Evolutionary conservation across 92 coral and sea anemone genomes (phyloP), one percentile per base, ranked within the genome.

Genomic region (Pocillopora grandis): DNA sequence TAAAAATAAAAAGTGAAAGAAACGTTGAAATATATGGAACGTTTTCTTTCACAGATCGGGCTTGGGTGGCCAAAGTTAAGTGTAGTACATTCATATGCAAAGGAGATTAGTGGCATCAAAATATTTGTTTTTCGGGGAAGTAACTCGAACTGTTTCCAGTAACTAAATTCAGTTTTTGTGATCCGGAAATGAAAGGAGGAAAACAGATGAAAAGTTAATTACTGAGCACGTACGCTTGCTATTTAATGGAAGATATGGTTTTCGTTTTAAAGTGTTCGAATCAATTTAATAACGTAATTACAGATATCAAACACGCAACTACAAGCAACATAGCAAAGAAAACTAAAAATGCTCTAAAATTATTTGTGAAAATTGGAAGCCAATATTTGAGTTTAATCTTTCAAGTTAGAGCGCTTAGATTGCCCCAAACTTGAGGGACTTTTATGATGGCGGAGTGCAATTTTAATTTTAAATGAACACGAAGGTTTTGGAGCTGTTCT

Each of bases 11-110:
- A 42, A 27, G 23, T 60, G 56, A 37, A 71, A 72, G 59, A 17
- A 12, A 77, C 37, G 21, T 77, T 42, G 5, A 27, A n/a, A 78
- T 37, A 23, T 61, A 11, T 37, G 12, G 48, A 35, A 16, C 58
- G 15, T 58, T 12, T 9, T 76, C 15, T 76, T 76, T 76, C 36
- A 15, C 57, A 55, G 17, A 20, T 76, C 52, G 37, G 72, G 61
- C 17, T n/a, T 35, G 82, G 82, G 72, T 78, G 82, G 82, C 23
- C 82, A 65, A 63, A 63, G 12, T 36, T 36, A 16, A 12, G 3
- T 16, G 11, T 35, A 70, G 19, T 57, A 70, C 16, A 65, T 17
- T 17, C 17, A n/a, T 19, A 62, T 49, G 35, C 58, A 65, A 78
- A 20, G 82, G 10, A n/a, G 72, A 78, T 78, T 63, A 78, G 49